These are phyloP conservation scores for Fragum fragum DNA, from an alignment of 2,888 invertebrate genomes.

Conservation along the genomic window DNA sequence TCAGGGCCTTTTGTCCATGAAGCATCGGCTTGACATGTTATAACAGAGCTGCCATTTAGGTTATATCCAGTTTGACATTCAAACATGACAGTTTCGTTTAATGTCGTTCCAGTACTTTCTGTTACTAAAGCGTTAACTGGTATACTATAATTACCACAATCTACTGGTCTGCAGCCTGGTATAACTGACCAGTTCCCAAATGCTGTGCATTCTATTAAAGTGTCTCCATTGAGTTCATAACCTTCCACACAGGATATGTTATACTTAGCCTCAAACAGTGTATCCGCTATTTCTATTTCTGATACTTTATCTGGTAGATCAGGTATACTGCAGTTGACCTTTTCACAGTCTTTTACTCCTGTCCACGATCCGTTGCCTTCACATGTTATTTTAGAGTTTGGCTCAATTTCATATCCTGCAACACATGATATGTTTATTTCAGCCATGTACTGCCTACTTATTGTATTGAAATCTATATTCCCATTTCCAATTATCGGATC, in stretches of 20 bases:
- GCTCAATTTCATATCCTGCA: slow-evolving; percentile 27
- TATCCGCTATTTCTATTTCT: background rate
- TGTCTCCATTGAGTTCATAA: background rate
- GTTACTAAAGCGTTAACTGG: background rate
- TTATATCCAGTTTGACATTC: background rate
- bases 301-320: background rate
- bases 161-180: background rate
- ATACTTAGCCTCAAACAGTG: background rate
- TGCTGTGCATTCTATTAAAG: background rate
- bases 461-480: background rate
- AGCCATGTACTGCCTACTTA: background rate
- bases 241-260: background rate
- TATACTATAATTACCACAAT: background rate
- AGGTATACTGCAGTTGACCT: slow-evolving; percentile 18
- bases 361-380: slow-evolving; percentile 36
- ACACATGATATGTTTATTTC: slow-evolving; percentile 12
- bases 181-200: background rate
- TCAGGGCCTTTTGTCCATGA: background rate
- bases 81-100: background rate
- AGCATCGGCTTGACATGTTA: background rate
- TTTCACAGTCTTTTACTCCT: slow-evolving; percentile 4
- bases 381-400: slow-evolving; percentile 6
- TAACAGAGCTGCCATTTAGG: background rate
- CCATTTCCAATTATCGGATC: background rate
- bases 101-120: background rate